Conservation (phyloP, 2,113 vertebrate species). For the Elachura formosa region DNA sequence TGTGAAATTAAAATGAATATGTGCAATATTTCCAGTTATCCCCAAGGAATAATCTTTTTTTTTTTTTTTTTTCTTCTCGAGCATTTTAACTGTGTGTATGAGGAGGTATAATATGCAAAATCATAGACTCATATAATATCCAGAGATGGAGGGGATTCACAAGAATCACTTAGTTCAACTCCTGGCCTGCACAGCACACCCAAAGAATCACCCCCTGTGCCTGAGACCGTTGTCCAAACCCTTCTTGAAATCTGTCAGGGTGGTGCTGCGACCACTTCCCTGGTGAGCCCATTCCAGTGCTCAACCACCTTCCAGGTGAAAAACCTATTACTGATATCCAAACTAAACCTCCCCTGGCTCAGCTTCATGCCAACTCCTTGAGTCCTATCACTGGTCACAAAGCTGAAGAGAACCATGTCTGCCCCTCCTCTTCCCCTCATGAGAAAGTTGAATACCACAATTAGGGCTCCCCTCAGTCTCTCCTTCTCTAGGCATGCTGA, state of each 20-base stretch:
- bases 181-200: not conserved
- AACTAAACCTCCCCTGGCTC: not conserved
- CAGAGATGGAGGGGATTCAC: not conserved
- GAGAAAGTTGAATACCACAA: not conserved
- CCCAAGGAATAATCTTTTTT: not conserved
- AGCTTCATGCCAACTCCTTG: not conserved
- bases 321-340: not conserved
- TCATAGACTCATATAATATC: not conserved
- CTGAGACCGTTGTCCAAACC: not conserved
- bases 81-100: not conserved
- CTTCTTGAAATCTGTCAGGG: not conserved
- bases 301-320: not conserved
- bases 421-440: not conserved
- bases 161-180: not conserved
- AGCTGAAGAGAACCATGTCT: not conserved
- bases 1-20: not conserved
- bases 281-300: not conserved
- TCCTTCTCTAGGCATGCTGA: not conserved
- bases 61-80: not conserved
- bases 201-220: not conserved
- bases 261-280: not conserved
- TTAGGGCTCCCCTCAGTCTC: not conserved
- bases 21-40: not conserved
- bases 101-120: not conserved
- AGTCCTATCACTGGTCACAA: not conserved